Base-by-base conservation (phyloP, 2,888 invertebrate genomes). In the Lithosia quadra region DNA sequence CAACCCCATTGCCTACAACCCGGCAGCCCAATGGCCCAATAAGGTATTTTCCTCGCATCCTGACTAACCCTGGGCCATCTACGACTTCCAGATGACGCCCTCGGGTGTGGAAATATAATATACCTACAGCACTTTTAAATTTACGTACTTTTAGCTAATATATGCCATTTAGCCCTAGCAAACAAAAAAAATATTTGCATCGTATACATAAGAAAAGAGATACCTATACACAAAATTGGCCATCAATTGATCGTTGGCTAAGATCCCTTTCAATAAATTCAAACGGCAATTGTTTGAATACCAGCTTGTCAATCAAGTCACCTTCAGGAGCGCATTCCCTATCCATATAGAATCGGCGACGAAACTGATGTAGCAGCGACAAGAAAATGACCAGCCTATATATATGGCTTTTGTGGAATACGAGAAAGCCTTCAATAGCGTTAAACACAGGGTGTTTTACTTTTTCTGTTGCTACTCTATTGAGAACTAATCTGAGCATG, bases 311-410 rank as follows among this genome's bases (percentile, higher is more conserved):
- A 49, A 49, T 49, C 49, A 49, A 49, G n/a, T 18, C 49, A 49
- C n/a, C 49, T 49, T 49, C n/a, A 49, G 49, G 49, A 43, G 49
- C n/a, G n/a, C 49, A 49, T 49, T 49, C 49, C 49, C 49, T 49
- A n/a, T 18, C 49, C 49, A n/a, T 49, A 49, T 49, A 49, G n/a
- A 49, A n/a, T n/a, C 49, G 49, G 49, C n/a, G n/a, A 49, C 49
- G 8, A 18, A 49, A 18, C 49, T 49, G 49, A 49, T 9, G 49
- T n/a, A n/a, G 8, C 49, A n/a, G n/a, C 8, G n/a, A 18, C 49
- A 49, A 49, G 49, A 49, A 49, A 49, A 49, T 49, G n/a, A 49
- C n/a, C 49, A 49, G 49, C 49, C 49, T n/a, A n/a, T 49, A 49
- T 8, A 49, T 49, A 49, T 49, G n/a, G n/a, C 49, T 49, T 49